Percentiles rank a stretch among this genome's conserved stretches.
These are phyloP conservation scores for Drosophila ironensis DNA, from an alignment of 1,140 invertebrate species.

Conservation along the genomic window DNA sequence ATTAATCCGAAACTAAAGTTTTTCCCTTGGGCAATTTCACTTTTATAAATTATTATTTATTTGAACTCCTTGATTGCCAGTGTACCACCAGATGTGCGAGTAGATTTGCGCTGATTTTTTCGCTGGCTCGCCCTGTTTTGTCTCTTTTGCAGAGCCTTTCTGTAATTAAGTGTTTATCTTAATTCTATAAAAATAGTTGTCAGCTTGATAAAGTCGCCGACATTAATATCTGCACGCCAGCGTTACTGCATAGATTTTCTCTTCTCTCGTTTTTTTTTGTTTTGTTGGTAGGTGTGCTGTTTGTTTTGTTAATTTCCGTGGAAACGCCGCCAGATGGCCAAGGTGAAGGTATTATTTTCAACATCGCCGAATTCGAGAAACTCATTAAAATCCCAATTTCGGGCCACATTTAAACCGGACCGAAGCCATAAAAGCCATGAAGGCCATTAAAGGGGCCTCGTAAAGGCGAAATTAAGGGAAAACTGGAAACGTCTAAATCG, in stretches of 20 bases:
- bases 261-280: background rate
- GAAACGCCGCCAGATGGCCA: background rate
- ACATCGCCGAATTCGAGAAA: no score
- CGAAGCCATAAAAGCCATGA: background rate
- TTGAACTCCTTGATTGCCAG: no score
- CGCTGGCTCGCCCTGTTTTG: background rate
- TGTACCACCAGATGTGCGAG: slow-evolving; percentile 13
- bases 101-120: no score
- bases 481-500: slow-evolving; percentile 13
- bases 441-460: background rate
- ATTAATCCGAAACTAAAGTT: no score
- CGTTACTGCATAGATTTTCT: background rate
- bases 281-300: no score
- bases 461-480: slow-evolving; percentile 8
- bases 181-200: slow-evolving; percentile 58
- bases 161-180: slow-evolving; percentile 69
- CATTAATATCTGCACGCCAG: background rate
- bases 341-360: no score
- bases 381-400: no score
- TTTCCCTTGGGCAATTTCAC: no score
- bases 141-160: slow-evolving; percentile 7
- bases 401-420: no score
- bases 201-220: slow-evolving; percentile 43
- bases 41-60: background rate
- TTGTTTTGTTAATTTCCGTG: no score